Percentiles rank a stretch among this genome's conserved stretches.
phyloP scores from a whole-genome alignment of 2,888 invertebrate genomes.

The Metacarcinus magister region DNA sequence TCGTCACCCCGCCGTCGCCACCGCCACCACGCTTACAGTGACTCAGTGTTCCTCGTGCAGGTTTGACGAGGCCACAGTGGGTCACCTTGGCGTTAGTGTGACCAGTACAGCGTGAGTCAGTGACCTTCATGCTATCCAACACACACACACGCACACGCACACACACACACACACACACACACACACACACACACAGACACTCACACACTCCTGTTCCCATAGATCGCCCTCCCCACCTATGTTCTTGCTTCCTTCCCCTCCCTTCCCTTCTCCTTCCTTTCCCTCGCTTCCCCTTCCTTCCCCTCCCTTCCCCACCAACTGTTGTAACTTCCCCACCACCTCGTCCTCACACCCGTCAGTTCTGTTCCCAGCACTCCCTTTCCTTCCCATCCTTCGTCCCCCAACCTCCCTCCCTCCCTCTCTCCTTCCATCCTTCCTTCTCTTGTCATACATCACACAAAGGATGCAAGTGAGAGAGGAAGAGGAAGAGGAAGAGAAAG shows the following conservation, averaged over 20 bases:
- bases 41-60: background rate
- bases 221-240: background rate
- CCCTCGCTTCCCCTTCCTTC: background rate
- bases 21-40: background rate
- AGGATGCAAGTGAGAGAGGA: background rate
- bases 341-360: background rate
- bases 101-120: constrained; percentile 56
- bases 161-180: background rate
- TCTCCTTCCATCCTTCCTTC: background rate
- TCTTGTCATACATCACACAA: background rate
- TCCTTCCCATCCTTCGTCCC: background rate
- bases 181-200: background rate
- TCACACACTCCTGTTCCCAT: background rate
- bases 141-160: background rate
- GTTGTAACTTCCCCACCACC: background rate
- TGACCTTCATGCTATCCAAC: constrained; percentile 55
- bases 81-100: constrained; percentile 60
- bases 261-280: background rate
- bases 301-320: background rate
- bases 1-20: background rate
- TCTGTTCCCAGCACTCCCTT: background rate
- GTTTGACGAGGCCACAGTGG: constrained; percentile 34
- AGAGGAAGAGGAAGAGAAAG: background rate
- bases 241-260: too few relatives aligned
- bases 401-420: background rate